Evolutionary conservation across 2,797 vertebrate genomes (phyloP), one percentile per base, ranked within the genome.

Genomic region (Prionace glauca): DNA sequence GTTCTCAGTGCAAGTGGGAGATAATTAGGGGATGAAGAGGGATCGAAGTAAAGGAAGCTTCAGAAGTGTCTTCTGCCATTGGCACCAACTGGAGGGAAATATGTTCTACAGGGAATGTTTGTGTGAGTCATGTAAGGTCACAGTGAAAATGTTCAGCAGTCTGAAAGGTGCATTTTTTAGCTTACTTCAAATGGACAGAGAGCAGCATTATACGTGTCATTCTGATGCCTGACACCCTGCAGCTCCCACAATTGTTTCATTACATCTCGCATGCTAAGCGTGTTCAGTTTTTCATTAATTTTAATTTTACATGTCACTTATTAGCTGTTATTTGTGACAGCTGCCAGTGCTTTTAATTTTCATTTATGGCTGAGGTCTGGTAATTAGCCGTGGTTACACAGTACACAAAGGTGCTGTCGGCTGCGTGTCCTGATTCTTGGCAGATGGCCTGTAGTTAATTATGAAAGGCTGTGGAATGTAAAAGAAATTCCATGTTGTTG

Each of bases 401-500:
- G 65, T 72, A 69, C 36, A 26, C 92, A 41, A 72, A 72, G 20
- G 10, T 65, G 29, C 0, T 91, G 14, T 24, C 26, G 67, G 20
- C 22, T 72, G 36, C 69, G 16, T 93, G 32, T 69, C 90, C 62
- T 65, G 8, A 56, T 18, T 93, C 62, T 67, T 67, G 62, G 92
- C 67, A 94, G 22, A 45, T 72, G 62, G 65, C 92, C 65, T 45
- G 36, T 62, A 69, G 8, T 93, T 93, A 93, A 26, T 8, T 3
- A 41, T 93, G 62, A 94, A 72, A 69, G 92, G 36, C 65, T 94
- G 92, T 36, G n/a, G 9, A 93, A 29, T 24, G 36, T 45, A 29
- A 71, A 71, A 94, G 36, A 94, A 94, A 94, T 67, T 10, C 8
- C 69, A 18, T 69, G 92, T 71, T 94, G 67, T 93, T 90, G n/a